Conservation (phyloP, 2,797 vertebrate genomes). For the Euthynnus affinis region DNA sequence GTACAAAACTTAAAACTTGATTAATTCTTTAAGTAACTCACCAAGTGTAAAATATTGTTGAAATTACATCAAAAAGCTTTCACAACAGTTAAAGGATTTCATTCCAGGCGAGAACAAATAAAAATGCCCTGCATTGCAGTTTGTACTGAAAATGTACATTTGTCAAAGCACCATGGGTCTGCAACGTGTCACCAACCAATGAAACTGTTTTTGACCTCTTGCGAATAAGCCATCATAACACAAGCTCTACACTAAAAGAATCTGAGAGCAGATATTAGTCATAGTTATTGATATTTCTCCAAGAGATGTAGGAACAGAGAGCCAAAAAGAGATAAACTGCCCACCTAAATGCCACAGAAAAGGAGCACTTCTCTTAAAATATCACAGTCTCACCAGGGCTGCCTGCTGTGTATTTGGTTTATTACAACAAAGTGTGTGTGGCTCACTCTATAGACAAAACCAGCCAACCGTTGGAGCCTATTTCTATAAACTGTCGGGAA, state of each 20-base stretch:
- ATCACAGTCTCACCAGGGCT: slow-evolving; percentile 43
- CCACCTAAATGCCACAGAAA: slow-evolving; percentile 49
- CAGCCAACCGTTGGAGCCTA: slow-evolving; percentile 38
- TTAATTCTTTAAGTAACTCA: neutral
- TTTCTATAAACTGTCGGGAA: slow-evolving; percentile 37
- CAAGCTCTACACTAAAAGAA: slow-evolving; percentile 37
- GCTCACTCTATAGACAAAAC: slow-evolving; percentile 37
- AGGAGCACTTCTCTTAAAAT: slow-evolving; percentile 61
- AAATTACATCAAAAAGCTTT: neutral
- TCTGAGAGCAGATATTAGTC: slow-evolving; percentile 60
- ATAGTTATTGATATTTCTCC: slow-evolving; percentile 63
- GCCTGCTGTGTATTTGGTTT: slow-evolving; percentile 46
- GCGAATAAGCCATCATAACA: slow-evolving; percentile 50
- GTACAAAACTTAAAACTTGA: neutral
- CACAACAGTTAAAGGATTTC: neutral
- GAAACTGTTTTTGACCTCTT: slow-evolving; percentile 52
- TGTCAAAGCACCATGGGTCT: slow-evolving; percentile 28
- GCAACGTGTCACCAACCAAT: slow-evolving; percentile 36
- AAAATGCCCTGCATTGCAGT: slow-evolving; percentile 20
- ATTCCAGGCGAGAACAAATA: slow-evolving; percentile 23
- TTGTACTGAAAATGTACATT: slow-evolving; percentile 32
- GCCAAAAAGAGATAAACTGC: slow-evolving; percentile 44
- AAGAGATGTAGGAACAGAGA: slow-evolving; percentile 37
- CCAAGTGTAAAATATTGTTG: neutral
- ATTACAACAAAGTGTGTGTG: slow-evolving; percentile 48